Conservation (phyloP, 2,888 invertebrate species). For the Lissonota sp. region DNA sequence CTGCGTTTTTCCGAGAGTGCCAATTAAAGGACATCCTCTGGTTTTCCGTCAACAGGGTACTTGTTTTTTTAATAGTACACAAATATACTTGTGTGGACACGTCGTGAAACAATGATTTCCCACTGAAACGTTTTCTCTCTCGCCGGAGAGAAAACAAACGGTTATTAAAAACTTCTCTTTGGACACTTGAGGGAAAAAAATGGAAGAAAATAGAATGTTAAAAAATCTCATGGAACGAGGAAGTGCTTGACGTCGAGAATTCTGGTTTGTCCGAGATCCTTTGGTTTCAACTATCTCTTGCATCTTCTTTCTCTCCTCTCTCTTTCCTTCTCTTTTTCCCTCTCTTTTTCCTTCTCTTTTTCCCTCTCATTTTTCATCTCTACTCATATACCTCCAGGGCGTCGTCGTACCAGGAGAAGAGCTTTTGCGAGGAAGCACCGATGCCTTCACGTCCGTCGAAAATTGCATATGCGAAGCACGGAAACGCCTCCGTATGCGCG, state of each 20-base stretch:
- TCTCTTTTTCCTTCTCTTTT: not conserved
- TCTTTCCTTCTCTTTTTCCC: not conserved
- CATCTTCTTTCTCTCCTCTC: not conserved
- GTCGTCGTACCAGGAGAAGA: not conserved
- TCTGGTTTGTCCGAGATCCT: not conserved
- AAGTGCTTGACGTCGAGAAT: not conserved
- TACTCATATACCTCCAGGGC: not conserved
- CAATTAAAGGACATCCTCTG: slow-evolving; percentile 43
- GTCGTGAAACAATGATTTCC: too few relatives aligned
- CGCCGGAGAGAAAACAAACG: not conserved
- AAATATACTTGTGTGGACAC: not conserved
- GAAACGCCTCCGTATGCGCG: slow-evolving; percentile 7
- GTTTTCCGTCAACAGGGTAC: not conserved
- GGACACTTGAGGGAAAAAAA: not conserved
- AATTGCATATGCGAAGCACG: slow-evolving; percentile 40
- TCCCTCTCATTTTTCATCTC: not conserved
- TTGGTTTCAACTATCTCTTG: not conserved
- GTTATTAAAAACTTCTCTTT: not conserved
- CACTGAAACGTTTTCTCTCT: not conserved
- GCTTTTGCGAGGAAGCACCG: slow-evolving; percentile 1
- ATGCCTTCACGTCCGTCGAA: slow-evolving; percentile 22
- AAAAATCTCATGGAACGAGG: not conserved
- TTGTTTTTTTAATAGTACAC: not conserved
- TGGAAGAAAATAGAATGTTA: not conserved
- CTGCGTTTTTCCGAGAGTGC: slow-evolving; percentile 11